Conservation (phyloP, 2,888 invertebrate species). For the Linyphia triangularis region DNA sequence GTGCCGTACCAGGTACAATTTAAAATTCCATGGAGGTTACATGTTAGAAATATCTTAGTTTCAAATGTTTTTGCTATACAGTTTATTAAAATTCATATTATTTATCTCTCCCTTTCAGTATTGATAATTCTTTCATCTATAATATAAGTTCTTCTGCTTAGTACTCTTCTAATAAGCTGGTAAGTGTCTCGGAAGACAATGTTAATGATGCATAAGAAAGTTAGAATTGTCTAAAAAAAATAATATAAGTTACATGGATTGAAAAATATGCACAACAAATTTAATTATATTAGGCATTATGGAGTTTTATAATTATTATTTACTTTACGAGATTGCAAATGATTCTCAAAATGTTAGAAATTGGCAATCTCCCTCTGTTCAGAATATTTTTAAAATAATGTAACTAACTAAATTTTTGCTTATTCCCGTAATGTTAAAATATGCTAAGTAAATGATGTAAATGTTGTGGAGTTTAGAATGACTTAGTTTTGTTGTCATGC, state of each 20-base stretch:
- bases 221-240: conserved; percentile 60
- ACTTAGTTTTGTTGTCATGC: too few relatives aligned
- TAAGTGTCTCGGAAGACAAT: conserved; percentile 61
- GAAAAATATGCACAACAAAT: too few relatives aligned
- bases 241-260: not conserved
- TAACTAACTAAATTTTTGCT: too few relatives aligned
- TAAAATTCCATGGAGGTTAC: not conserved
- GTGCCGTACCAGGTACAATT: not conserved
- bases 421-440: too few relatives aligned
- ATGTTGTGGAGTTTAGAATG: too few relatives aligned
- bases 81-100: not conserved
- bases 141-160: not conserved
- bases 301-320: too few relatives aligned
- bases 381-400: too few relatives aligned
- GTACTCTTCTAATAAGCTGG: conserved; percentile 2
- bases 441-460: too few relatives aligned
- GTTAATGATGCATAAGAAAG: conserved; percentile 64
- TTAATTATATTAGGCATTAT: too few relatives aligned
- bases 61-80: not conserved
- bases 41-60: not conserved
- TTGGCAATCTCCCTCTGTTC: too few relatives aligned
- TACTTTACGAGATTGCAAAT: too few relatives aligned
- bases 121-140: conserved; percentile 21
- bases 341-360: too few relatives aligned
- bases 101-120: conserved; percentile 17